A percentile compares a stretch with the other conserved stretches of the same genome.
Conservation (phyloP, 2,888 invertebrate genomes). For the Phyto melanocephala region DNA sequence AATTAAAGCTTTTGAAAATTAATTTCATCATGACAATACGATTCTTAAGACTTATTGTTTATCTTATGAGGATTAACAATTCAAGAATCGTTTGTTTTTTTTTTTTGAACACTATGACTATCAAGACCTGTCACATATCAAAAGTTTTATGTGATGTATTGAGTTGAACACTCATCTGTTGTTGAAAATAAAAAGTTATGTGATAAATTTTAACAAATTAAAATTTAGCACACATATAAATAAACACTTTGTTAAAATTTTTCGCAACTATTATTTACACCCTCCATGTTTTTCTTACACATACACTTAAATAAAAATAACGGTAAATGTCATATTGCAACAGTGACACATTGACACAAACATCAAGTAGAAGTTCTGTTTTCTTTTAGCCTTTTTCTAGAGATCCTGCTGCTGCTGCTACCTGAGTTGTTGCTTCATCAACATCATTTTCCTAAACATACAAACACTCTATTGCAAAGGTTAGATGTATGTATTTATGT, state of each 20-base stretch:
- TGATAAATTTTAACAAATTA: constrained; percentile 55
- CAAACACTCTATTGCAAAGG: constrained; percentile 1
- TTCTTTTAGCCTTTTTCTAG: constrained; percentile 13
- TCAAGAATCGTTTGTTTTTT: neutral
- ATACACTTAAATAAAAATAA: constrained; percentile 29
- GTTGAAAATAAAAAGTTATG: neutral
- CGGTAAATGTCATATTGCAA: constrained; percentile 57
- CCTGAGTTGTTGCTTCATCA: constrained; percentile 30
- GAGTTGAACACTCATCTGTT: constrained; percentile 22
- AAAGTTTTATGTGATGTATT: constrained; percentile 20
- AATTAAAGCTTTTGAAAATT: too few relatives aligned
- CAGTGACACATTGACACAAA: constrained; percentile 62
- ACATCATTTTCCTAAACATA: constrained; percentile 54
- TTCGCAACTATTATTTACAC: neutral
- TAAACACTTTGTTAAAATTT: constrained; percentile 13
- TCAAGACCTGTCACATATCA: neutral
- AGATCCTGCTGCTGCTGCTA: constrained; percentile 1
- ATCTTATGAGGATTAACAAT: too few relatives aligned
- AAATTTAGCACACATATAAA: constrained; percentile 38
- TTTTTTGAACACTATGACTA: neutral
- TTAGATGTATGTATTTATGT: constrained; percentile 26
- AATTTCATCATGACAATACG: too few relatives aligned
- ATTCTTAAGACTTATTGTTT: too few relatives aligned
- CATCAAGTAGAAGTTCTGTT: constrained; percentile 57
- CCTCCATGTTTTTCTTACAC: neutral